Evolutionary conservation across 2,888 invertebrate species (phyloP).

Genomic region (Xanthostigma xanthostigma): DNA sequence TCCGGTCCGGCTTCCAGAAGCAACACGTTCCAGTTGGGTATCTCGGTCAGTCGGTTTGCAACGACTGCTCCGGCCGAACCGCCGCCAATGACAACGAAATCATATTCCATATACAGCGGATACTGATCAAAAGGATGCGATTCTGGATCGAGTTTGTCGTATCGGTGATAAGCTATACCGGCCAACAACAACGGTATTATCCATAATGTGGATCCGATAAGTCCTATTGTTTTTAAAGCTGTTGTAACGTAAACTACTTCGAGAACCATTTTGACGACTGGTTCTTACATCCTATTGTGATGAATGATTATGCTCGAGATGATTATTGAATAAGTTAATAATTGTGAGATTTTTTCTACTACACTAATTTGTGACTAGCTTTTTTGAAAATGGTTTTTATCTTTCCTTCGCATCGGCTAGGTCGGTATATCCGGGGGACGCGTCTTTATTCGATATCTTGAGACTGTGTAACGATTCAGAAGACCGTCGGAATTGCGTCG

Average conservation of each 20-base stretch:
- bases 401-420: too few relatives aligned
- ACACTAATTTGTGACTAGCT: too few relatives aligned
- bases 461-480: too few relatives aligned
- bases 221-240: slow-evolving; percentile 60
- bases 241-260: slow-evolving; percentile 63
- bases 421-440: too few relatives aligned
- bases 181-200: slow-evolving; percentile 69
- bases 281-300: background rate
- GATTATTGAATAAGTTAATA: too few relatives aligned
- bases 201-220: slow-evolving; percentile 68
- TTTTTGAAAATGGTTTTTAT: too few relatives aligned
- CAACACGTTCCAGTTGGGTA: slow-evolving; percentile 60
- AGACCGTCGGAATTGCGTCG: too few relatives aligned
- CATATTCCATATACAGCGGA: slow-evolving; percentile 56
- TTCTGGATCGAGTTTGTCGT: slow-evolving; percentile 69
- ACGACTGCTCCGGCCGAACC: slow-evolving; percentile 85
- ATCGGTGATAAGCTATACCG: slow-evolving; percentile 65
- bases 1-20: slow-evolving; percentile 75
- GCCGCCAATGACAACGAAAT: slow-evolving; percentile 71
- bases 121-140: slow-evolving; percentile 55
- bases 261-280: slow-evolving; percentile 42
- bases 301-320: background rate
- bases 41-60: slow-evolving; percentile 64
- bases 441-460: too few relatives aligned
- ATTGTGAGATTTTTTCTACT: too few relatives aligned